Evolutionary conservation across 2,888 invertebrate genomes (phyloP).

Genomic region (Lymantria dispar): DNA sequence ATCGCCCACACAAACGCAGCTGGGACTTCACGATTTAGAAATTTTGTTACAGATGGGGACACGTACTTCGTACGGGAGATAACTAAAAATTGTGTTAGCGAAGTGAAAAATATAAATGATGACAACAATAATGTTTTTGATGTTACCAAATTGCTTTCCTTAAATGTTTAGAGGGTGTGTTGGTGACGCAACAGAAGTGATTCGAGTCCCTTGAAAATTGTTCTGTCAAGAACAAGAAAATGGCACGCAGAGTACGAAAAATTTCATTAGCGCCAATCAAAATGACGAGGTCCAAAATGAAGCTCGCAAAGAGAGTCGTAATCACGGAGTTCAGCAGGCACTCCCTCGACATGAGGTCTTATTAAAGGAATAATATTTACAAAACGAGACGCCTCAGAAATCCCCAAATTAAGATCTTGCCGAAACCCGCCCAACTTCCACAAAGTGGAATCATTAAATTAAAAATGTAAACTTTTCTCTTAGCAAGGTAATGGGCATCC

Average conservation of each 20-base stretch:
- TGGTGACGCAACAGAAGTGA: conserved; percentile 66
- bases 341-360: conserved; percentile 82
- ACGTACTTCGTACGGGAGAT: conserved; percentile 74
- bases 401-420: conserved; percentile 83
- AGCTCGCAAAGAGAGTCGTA: conserved; percentile 80
- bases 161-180: conserved; percentile 71
- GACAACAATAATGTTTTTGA: conserved; percentile 68
- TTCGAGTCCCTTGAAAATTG: conserved; percentile 70
- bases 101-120: conserved; percentile 76
- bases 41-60: conserved; percentile 78
- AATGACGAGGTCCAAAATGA: conserved; percentile 82
- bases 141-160: conserved; percentile 62
- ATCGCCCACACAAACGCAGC: conserved; percentile 76
- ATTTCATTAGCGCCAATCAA: conserved; percentile 83
- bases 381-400: conserved; percentile 83
- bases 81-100: conserved; percentile 78
- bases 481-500: conserved; percentile 84
- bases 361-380: conserved; percentile 83
- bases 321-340: conserved; percentile 79
- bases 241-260: conserved; percentile 74
- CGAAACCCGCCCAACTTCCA: conserved; percentile 83
- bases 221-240: conserved; percentile 80
- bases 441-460: conserved; percentile 84
- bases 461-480: conserved; percentile 84
- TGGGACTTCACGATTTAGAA: conserved; percentile 78